These are phyloP conservation scores for Pachyramphus minor DNA, from an alignment of 2,113 vertebrate genomes.

Conservation along the genomic window DNA sequence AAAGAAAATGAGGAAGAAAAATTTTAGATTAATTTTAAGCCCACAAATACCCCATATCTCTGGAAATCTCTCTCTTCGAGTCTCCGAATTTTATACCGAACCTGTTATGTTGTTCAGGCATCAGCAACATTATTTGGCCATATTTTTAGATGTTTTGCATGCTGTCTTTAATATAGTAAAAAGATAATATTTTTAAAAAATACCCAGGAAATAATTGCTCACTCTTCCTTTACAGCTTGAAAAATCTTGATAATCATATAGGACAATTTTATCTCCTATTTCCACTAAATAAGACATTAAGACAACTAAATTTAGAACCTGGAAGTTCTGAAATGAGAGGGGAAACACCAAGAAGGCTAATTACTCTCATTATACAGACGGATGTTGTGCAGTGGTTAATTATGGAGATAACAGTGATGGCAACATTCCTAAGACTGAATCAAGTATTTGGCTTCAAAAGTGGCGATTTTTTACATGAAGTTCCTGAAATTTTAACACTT, in stretches of 20 bases:
- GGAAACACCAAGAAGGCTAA: background rate
- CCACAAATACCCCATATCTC: background rate
- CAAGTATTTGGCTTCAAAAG: background rate
- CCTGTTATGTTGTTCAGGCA: background rate
- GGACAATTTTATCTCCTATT: background rate
- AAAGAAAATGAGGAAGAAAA: background rate
- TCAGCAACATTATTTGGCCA: background rate
- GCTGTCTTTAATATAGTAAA: background rate
- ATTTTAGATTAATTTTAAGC: background rate
- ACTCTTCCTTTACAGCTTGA: background rate
- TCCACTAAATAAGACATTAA: background rate
- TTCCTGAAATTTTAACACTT: background rate
- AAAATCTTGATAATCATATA: background rate
- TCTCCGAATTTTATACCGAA: background rate
- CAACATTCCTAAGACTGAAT: background rate
- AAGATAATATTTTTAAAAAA: background rate
- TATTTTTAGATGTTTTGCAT: background rate
- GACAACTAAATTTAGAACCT: background rate
- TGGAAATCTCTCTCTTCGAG: background rate
- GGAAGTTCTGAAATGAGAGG: background rate
- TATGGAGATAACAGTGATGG: background rate
- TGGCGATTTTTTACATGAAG: background rate
- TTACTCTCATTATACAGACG: background rate
- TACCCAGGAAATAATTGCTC: background rate
- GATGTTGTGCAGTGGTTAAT: background rate